phyloP scores from a whole-genome alignment of 1,140 invertebrate species.

The Ips typographus region DNA sequence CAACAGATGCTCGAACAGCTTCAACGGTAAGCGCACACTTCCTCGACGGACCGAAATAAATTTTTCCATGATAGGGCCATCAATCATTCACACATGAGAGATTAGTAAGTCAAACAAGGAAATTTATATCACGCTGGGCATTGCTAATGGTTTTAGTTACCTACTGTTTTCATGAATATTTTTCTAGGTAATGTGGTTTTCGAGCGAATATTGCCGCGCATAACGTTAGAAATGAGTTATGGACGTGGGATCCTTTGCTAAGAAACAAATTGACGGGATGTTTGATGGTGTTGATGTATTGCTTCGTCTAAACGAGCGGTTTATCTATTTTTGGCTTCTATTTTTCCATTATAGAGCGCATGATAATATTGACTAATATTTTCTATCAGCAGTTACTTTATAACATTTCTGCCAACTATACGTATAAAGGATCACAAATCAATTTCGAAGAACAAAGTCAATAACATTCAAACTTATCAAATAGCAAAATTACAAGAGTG shows the following conservation, averaged over 20 bases:
- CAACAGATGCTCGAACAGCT: neutral
- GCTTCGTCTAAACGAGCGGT: neutral
- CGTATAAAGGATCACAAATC: no score
- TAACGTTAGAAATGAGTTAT: conserved; percentile 17
- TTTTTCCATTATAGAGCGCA: neutral
- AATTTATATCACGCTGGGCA: conserved; percentile 32
- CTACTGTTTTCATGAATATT: conserved; percentile 35
- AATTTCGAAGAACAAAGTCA: no score
- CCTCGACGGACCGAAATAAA: conserved; percentile 19
- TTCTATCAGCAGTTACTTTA: no score
- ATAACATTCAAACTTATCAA: no score
- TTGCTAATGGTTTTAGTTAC: conserved; percentile 35
- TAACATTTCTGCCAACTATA: no score
- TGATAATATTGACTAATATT: no score
- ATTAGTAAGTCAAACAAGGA: conserved; percentile 36
- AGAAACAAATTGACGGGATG: conserved; percentile 1
- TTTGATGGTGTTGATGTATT: neutral
- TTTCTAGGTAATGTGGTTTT: conserved; percentile 28
- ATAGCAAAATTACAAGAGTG: no score
- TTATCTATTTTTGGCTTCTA: neutral
- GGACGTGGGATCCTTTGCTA: neutral
- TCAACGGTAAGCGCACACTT: neutral
- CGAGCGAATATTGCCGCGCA: conserved; percentile 10
- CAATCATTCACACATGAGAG: conserved; percentile 35
- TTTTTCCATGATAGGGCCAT: conserved; percentile 23